Evolutionary conservation across 2,113 vertebrate genomes (phyloP), one percentile per base, ranked within the genome.

Genomic region (Zonotrichia leucophrys): DNA sequence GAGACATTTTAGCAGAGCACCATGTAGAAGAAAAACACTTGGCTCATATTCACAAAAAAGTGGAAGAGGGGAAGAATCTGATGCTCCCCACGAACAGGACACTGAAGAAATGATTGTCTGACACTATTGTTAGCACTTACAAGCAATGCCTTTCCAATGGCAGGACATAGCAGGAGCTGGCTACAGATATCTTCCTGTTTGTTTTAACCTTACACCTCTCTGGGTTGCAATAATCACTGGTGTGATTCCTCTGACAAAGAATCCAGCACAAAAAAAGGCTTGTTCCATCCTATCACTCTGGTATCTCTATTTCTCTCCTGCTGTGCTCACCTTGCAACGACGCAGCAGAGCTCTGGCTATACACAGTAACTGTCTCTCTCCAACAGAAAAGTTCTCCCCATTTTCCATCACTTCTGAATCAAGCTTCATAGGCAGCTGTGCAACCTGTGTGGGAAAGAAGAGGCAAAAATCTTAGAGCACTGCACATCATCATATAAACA

Each of bases 321-420:
- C 11, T 41, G 2, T 22, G 41, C 96, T 97, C 88, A 99, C 99
- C 98, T 99, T 99, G 94, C 98, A 99, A 59, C 98, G 98, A 37
- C 99, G 98, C 39, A 99, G 98, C 67, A 99, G 96, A 64, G 98
- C 98, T 92, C 99, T 98, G 3, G 99, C 98, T 56, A 99, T 98
- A 83, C 99, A 99, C 59, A 99, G 88, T 44, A 99, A 97, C 97
- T 99, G 99, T 55, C 99, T 97, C 74, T 99, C 99, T 66, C 99
- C 99, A 72, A 99, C 98, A 0, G 99, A 99, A 91, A 99, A 99
- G 97, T 99, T 99, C 28, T 99, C 99, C 10, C 99, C 99, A 0
- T 99, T 99, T 97, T 99, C 99, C 96, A 99, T 97, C 87, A 99
- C 99, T 98, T 99, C 99, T 5, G 99, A 99, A 86, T 99, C 98